These are phyloP conservation scores for Dysidea cf. avara DNA, from an alignment of 37 sponge, comb jelly and placozoan species.

Conservation along the genomic window DNA sequence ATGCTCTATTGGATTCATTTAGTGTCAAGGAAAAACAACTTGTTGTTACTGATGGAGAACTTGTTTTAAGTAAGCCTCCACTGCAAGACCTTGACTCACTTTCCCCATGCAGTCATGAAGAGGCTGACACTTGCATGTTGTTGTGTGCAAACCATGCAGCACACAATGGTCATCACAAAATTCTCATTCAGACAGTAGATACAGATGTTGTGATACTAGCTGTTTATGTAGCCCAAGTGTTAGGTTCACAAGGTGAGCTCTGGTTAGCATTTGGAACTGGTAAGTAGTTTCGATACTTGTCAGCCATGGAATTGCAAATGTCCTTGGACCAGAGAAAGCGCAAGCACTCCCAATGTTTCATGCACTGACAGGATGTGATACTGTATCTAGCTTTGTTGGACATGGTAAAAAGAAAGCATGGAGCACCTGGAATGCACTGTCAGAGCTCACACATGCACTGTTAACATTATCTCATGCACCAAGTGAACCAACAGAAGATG, in stretches of 20 bases:
- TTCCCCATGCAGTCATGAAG: constrained; percentile 49
- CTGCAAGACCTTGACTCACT: constrained; percentile 6
- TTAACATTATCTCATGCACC: too few species aligned
- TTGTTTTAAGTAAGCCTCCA: constrained; percentile 2
- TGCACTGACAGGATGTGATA: constrained; percentile 6
- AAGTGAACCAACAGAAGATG: too few species aligned
- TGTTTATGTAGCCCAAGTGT: neutral
- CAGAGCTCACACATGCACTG: too few species aligned
- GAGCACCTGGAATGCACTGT: too few species aligned
- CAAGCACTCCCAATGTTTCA: constrained; percentile 10
- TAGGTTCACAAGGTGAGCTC: neutral
- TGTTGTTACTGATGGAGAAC: constrained; percentile 21
- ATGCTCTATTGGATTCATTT: constrained; percentile 4
- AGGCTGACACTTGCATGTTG: constrained; percentile 28
- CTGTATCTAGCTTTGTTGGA: too few species aligned
- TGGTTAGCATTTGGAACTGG: neutral
- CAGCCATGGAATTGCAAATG: neutral
- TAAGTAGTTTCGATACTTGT: neutral
- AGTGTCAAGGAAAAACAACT: constrained; percentile 13
- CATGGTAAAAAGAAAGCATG: neutral
- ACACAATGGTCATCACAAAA: constrained; percentile 12
- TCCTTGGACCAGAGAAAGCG: constrained; percentile 2
- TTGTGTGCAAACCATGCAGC: constrained; percentile 2
- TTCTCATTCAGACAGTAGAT: neutral
- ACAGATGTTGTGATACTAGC: constrained; percentile 3